Conservation (phyloP, 2,888 invertebrate species). For the Catotricha subobsoleta region DNA sequence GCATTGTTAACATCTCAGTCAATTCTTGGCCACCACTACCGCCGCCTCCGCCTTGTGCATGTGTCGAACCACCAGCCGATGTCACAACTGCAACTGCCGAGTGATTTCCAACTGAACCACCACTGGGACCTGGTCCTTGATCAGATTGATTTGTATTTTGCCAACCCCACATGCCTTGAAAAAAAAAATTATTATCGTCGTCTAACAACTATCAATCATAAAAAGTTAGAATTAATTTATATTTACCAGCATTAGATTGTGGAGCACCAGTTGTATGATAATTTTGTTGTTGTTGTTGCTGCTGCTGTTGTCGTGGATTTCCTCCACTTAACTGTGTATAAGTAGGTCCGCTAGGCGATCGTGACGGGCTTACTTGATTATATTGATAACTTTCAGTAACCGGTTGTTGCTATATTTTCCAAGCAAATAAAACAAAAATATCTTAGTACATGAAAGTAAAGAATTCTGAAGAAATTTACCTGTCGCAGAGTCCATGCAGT, state of each 20-base stretch:
- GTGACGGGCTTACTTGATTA: constrained; percentile 55
- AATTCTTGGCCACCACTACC: constrained; percentile 46
- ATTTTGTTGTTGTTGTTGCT: constrained; percentile 33
- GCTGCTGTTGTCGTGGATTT: constrained; percentile 34
- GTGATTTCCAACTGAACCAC: constrained; percentile 32
- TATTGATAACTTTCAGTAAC: constrained; percentile 53
- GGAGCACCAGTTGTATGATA: constrained; percentile 33
- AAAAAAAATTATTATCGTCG: neutral
- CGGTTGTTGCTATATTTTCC: constrained; percentile 33
- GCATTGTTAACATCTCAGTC: constrained; percentile 84
- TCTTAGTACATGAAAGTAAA: neutral
- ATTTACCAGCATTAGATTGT: constrained; percentile 24
- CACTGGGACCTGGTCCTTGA: constrained; percentile 25
- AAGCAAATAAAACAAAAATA: neutral
- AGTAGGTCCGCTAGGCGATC: constrained; percentile 69
- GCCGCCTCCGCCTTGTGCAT: neutral
- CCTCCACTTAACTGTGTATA: constrained; percentile 62
- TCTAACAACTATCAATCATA: no score
- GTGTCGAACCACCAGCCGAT: constrained; percentile 18
- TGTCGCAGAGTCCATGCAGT: constrained; percentile 45
- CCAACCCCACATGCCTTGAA: constrained; percentile 63
- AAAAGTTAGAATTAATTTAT: neutral
- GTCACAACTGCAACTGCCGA: constrained; percentile 12
- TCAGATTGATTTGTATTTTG: constrained; percentile 33
- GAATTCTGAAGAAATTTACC: constrained; percentile 21